A percentile compares a stretch with the other conserved stretches of the same genome.
Conservation (phyloP, 2,797 vertebrate species). For the Rhinophrynus dorsalis region DNA sequence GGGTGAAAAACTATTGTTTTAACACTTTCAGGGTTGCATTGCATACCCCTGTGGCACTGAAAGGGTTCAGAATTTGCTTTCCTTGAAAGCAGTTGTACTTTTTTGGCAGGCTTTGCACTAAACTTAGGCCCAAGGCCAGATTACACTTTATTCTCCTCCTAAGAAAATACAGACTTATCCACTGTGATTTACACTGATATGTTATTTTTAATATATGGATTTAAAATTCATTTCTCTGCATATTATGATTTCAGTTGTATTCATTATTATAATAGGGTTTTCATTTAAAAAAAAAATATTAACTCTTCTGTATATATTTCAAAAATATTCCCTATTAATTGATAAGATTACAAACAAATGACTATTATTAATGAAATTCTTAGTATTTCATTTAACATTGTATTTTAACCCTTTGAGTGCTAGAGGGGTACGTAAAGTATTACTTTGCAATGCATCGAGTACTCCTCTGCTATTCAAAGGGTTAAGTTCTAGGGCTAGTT, state of each 20-base stretch:
- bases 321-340: neutral
- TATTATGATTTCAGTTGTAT: neutral
- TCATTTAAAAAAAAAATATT: neutral
- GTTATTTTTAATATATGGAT: slow-evolving; percentile 21
- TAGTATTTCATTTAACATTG: too few relatives aligned
- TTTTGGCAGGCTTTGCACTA: slow-evolving; percentile 15
- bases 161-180: slow-evolving; percentile 33
- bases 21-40: too few relatives aligned
- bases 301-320: neutral
- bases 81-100: slow-evolving; percentile 37
- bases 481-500: too few relatives aligned
- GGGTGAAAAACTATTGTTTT: too few relatives aligned
- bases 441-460: too few relatives aligned
- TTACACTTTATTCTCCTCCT: slow-evolving; percentile 14
- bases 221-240: slow-evolving; percentile 7
- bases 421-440: too few relatives aligned
- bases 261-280: neutral
- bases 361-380: too few relatives aligned
- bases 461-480: too few relatives aligned
- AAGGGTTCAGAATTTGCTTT: slow-evolving; percentile 30
- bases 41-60: too few relatives aligned
- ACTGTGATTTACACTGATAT: slow-evolving; percentile 26
- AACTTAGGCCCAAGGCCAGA: slow-evolving; percentile 27
- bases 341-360: too few relatives aligned
- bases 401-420: too few relatives aligned